Evolutionary conservation across 2,888 invertebrate species (phyloP).

Genomic region (Chironomus riparius): DNA sequence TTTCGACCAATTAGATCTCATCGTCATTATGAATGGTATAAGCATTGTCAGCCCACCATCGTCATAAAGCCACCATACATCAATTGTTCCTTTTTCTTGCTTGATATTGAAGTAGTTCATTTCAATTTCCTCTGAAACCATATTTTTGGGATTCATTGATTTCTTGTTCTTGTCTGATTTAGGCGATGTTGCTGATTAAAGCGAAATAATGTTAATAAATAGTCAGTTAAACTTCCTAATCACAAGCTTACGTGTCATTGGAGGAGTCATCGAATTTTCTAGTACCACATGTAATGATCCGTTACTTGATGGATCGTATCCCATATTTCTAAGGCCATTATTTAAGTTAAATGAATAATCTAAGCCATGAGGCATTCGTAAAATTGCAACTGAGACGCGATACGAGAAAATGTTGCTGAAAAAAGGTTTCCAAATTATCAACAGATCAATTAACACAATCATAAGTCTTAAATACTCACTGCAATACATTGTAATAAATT

Average conservation of each 20-base stretch:
- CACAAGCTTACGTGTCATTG: neutral
- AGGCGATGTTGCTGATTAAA: conserved; percentile 28
- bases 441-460: neutral
- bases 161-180: conserved; percentile 45
- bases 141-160: conserved; percentile 47
- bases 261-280: neutral
- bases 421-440: neutral
- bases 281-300: neutral
- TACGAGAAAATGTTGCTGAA: conserved; percentile 84
- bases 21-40: conserved; percentile 75
- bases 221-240: too few relatives aligned
- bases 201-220: too few relatives aligned
- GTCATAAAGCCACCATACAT: conserved; percentile 96
- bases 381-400: conserved; percentile 80
- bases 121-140: conserved; percentile 47
- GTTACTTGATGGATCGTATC: neutral
- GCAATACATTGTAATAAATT: conserved; percentile 88
- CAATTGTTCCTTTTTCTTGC: conserved; percentile 71
- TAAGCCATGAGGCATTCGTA: conserved; percentile 76
- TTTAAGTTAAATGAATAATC: conserved; percentile 57
- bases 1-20: conserved; percentile 64
- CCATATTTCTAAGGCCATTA: neutral
- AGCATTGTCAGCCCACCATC: conserved; percentile 81
- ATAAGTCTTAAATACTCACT: conserved; percentile 53
- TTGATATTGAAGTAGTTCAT: conserved; percentile 69